These are phyloP conservation scores for Conomelus anceps DNA, from an alignment of 2,888 invertebrate species.

Conservation along the genomic window DNA sequence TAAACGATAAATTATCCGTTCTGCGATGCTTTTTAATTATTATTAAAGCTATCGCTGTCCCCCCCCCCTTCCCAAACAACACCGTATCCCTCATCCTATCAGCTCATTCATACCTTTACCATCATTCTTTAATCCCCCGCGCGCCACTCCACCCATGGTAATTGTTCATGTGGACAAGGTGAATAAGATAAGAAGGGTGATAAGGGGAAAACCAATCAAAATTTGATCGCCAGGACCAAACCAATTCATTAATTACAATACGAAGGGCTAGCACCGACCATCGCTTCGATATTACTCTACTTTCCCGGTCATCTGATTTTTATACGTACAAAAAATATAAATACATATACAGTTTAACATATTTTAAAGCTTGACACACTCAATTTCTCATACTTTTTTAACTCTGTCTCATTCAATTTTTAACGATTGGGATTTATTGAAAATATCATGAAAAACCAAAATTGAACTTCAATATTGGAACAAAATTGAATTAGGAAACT, in stretches of 20 bases:
- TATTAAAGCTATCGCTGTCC: constrained; percentile 6
- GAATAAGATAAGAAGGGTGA: constrained; percentile 1
- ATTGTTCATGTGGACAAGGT: constrained; percentile 3
- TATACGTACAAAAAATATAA: background rate
- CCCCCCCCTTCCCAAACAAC: too few relatives aligned
- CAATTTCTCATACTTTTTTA: too few relatives aligned
- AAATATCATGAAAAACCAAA: too few relatives aligned
- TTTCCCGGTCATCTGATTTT: background rate
- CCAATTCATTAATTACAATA: constrained; percentile 9
- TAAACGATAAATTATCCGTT: constrained; percentile 7
- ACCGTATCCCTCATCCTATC: background rate
- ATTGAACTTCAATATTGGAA: too few relatives aligned
- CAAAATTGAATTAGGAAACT: too few relatives aligned
- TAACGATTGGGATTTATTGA: too few relatives aligned
- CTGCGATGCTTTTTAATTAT: constrained; percentile 12
- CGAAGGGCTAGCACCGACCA: background rate
- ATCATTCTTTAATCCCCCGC: background rate
- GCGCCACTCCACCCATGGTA: background rate
- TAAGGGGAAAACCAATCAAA: constrained; percentile 1
- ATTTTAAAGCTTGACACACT: too few relatives aligned
- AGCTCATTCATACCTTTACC: background rate
- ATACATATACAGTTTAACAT: too few relatives aligned
- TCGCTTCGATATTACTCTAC: background rate
- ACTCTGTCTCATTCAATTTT: too few relatives aligned
- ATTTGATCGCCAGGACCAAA: constrained; percentile 2